Base-by-base conservation (phyloP, 2,797 vertebrate species). In the Pangasius larnaudii region DNA sequence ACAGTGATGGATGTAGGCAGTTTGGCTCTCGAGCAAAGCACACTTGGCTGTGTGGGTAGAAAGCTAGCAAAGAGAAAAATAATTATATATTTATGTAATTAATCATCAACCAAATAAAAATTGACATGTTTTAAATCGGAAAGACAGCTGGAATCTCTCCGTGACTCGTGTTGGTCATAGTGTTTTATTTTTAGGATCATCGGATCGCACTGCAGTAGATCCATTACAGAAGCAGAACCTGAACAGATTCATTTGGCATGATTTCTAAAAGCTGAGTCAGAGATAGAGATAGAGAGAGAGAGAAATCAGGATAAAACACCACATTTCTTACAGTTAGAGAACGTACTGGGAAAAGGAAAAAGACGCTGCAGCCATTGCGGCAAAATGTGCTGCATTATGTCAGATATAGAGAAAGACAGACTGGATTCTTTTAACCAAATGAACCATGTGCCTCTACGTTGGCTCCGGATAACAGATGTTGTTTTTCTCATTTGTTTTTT, bases 221-320 rank as follows among this genome's bases (percentile, higher is more conserved):
- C 33, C 36, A 59, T 61, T 82, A 61, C 79, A 82, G 79, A 9
- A n/a, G 36, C 56, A 80, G 79, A 63, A 81, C 22, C 56, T 81
- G 78, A 59, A 42, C 79, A 42, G n/a, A 63, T 82, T 39, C 10
- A 39, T 81, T 63, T 63, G 79, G 79, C 58, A 63, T 9, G 39
- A 27, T 82, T 63, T 82, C 5, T n/a, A 46, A 82, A 63, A 42
- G 79, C 79, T 82, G 79, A 82, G 79, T 82, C 22, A 42, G 78
- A 14, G 78, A 79, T 30, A 27, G 71, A 49, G 24, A 49, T 11
- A 75, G 72, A 27, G 67, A 39, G 67, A 22, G 69, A 42, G 69
- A 72, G 69, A 72, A 10, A 79, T 30, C 27, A 33, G 14, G 27
- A 53, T 19, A 30, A 80, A 39, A 42, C 33, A 36, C 4, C 19